Evolutionary conservation across 1,140 invertebrate genomes (phyloP).

Genomic region (Caerostris darwini): DNA sequence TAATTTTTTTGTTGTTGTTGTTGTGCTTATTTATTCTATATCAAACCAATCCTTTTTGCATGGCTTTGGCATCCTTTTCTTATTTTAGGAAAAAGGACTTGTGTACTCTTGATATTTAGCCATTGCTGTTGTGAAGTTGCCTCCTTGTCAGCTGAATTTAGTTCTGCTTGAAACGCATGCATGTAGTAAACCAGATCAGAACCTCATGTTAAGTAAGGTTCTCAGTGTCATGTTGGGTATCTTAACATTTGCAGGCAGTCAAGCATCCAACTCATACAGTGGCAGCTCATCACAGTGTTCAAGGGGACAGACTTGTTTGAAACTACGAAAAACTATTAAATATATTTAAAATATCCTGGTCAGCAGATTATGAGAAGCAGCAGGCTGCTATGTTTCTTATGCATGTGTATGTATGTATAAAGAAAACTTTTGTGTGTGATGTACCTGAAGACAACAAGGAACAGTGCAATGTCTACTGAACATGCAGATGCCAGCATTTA

Average conservation of each 20-base stretch:
- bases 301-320: conserved; percentile 78
- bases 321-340: conserved; percentile 40
- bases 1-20: background rate
- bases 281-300: conserved; percentile 76
- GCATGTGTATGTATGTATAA: conserved; percentile 65
- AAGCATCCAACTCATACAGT: conserved; percentile 76
- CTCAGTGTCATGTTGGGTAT: conserved; percentile 44
- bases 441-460: conserved; percentile 51
- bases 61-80: conserved; percentile 73
- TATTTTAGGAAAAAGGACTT: conserved; percentile 74
- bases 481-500: conserved; percentile 53
- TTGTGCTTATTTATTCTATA: conserved; percentile 16
- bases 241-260: conserved; percentile 70
- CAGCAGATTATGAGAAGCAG: conserved; percentile 62
- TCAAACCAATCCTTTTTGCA: conserved; percentile 59
- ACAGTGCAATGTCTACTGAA: conserved; percentile 55
- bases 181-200: conserved; percentile 52
- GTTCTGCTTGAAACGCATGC: conserved; percentile 70
- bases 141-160: conserved; percentile 62
- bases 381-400: conserved; percentile 73
- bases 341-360: conserved; percentile 62
- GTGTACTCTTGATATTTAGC: conserved; percentile 73
- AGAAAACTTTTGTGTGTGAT: conserved; percentile 47
- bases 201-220: conserved; percentile 45
- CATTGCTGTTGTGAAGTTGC: conserved; percentile 61